Evolutionary conservation across 2,797 vertebrate genomes (phyloP).

Genomic region (Atherinosoma microstoma): DNA sequence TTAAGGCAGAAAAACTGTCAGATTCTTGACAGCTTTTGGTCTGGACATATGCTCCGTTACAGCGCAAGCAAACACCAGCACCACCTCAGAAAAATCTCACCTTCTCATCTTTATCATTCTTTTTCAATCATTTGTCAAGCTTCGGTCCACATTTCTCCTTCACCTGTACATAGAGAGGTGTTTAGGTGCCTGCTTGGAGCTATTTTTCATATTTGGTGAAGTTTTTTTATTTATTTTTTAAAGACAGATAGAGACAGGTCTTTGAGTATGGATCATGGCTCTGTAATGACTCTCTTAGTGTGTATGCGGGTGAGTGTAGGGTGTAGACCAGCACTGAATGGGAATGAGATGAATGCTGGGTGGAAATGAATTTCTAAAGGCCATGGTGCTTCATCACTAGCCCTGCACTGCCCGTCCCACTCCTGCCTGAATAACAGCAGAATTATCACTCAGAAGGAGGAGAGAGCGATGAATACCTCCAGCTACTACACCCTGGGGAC

Average conservation of each 20-base stretch:
- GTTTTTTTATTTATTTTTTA: slow-evolving; percentile 37
- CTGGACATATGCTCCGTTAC: slow-evolving; percentile 64
- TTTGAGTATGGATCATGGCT: slow-evolving; percentile 70
- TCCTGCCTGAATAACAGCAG: slow-evolving; percentile 78
- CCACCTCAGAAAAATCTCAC: slow-evolving; percentile 36
- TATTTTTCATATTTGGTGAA: slow-evolving; percentile 52
- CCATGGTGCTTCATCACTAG: slow-evolving; percentile 84
- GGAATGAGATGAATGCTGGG: slow-evolving; percentile 87
- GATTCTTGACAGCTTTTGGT: slow-evolving; percentile 63
- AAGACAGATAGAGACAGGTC: slow-evolving; percentile 55
- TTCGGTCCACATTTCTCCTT: slow-evolving; percentile 20
- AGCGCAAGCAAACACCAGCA: slow-evolving; percentile 49
- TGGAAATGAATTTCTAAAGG: slow-evolving; percentile 91
- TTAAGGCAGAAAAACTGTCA: slow-evolving; percentile 71
- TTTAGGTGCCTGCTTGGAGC: slow-evolving; percentile 29
- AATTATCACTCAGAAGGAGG: slow-evolving; percentile 80
- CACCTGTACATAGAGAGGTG: slow-evolving; percentile 24
- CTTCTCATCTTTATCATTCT: slow-evolving; percentile 37
- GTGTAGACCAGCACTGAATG: slow-evolving; percentile 77
- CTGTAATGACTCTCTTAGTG: slow-evolving; percentile 66
- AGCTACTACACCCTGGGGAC: slow-evolving; percentile 78
- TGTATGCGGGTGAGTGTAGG: slow-evolving; percentile 60
- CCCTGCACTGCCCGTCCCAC: slow-evolving; percentile 78
- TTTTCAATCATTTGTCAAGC: slow-evolving; percentile 21
- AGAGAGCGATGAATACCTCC: slow-evolving; percentile 85